Evolutionary conservation across 1,140 invertebrate genomes (phyloP).

Genomic region (Phortica variegata): DNA sequence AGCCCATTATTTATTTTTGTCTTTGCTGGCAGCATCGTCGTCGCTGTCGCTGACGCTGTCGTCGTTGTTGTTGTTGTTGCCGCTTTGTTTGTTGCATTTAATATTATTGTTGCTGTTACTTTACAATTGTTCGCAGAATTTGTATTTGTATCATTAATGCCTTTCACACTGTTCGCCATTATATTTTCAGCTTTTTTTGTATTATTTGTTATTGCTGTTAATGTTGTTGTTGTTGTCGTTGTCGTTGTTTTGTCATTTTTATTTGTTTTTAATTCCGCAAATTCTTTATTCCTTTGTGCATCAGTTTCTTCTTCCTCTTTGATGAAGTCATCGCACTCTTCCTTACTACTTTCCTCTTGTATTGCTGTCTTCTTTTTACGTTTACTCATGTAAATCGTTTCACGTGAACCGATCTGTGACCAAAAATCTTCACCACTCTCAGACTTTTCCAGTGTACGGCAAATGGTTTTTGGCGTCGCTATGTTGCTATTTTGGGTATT

Average conservation of each 20-base stretch:
- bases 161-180: no score
- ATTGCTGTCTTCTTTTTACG: slow-evolving; percentile 41
- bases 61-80: not conserved
- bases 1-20: not conserved
- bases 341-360: slow-evolving; percentile 14
- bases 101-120: no score
- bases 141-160: no score
- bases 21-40: not conserved
- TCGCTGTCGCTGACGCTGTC: not conserved
- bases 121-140: no score
- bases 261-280: no score
- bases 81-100: not conserved
- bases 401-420: slow-evolving; percentile 45
- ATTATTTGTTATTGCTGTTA: slow-evolving; percentile 1
- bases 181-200: not conserved
- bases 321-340: slow-evolving; percentile 9
- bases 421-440: slow-evolving; percentile 56
- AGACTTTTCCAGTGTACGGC: slow-evolving; percentile 37
- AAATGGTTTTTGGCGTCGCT: slow-evolving; percentile 41
- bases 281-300: no score
- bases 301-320: slow-evolving; percentile 3
- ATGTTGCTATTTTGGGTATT: no score
- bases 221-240: slow-evolving; percentile 6
- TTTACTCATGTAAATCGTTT: slow-evolving; percentile 52
- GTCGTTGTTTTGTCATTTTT: no score